Percentiles rank a stretch among this genome's conserved stretches.
phyloP scores from a whole-genome alignment of 92 coral and sea anemone genomes.

The Micromussa lordhowensis region DNA sequence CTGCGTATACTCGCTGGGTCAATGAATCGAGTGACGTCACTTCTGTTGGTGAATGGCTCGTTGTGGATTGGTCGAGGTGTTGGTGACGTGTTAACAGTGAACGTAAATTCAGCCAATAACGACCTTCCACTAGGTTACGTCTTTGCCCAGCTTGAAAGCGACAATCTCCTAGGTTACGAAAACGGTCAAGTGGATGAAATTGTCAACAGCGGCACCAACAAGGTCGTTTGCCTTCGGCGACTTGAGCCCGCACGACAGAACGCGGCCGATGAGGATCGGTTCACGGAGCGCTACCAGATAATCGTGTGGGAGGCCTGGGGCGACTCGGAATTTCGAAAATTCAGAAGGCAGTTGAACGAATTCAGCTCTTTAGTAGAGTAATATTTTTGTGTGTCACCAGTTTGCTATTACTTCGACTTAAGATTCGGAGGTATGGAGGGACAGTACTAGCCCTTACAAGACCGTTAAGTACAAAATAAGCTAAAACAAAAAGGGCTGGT shows the following conservation, averaged over 20 bases:
- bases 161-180: constrained; percentile 61
- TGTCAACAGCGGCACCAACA: constrained; percentile 76
- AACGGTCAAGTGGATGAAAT: constrained; percentile 85
- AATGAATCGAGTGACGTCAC: constrained; percentile 79
- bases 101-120: constrained; percentile 67
- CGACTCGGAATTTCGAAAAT: constrained; percentile 65
- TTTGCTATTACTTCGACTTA: background rate
- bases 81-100: constrained; percentile 78
- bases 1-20: constrained; percentile 81
- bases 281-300: constrained; percentile 85
- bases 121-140: constrained; percentile 73
- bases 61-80: constrained; percentile 87
- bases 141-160: constrained; percentile 77
- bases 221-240: constrained; percentile 86
- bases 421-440: background rate
- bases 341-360: constrained; percentile 64
- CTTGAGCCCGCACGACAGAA: constrained; percentile 76
- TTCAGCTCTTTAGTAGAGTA: constrained; percentile 66
- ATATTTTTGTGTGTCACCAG: background rate
- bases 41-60: constrained; percentile 75
- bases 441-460: background rate
- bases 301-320: constrained; percentile 93
- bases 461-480: too few species aligned
- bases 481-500: too few species aligned
- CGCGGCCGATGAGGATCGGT: constrained; percentile 56